Evolutionary conservation across 2,888 invertebrate genomes (phyloP).

Genomic region (Anthoptus insignis): DNA sequence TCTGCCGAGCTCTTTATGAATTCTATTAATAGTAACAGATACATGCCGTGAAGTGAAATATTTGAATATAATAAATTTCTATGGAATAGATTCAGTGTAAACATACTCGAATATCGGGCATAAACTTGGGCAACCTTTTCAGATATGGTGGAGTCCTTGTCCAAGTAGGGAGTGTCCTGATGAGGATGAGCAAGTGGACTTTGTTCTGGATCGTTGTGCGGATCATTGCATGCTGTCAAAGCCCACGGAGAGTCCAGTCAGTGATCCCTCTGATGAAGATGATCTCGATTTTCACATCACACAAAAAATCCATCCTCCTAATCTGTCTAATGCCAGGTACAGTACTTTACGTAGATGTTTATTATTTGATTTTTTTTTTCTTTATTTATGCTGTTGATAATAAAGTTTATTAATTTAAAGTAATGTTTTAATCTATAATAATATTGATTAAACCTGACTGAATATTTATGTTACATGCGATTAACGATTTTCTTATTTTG

Average conservation of each 20-base stretch:
- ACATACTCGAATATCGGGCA: no score
- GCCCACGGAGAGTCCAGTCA: conserved; percentile 71
- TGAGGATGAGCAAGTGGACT: conserved; percentile 90
- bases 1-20: no score
- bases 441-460: no score
- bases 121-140: conserved; percentile 38
- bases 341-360: neutral
- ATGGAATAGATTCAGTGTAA: no score
- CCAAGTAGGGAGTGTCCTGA: conserved; percentile 93
- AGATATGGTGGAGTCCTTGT: conserved; percentile 95
- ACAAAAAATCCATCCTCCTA: conserved; percentile 77
- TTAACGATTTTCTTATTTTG: no score
- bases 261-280: conserved; percentile 79
- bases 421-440: no score
- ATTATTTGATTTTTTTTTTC: neutral
- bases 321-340: conserved; percentile 73
- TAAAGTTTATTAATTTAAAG: no score
- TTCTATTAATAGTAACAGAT: no score
- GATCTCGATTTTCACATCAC: conserved; percentile 86
- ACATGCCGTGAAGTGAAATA: no score
- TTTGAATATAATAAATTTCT: no score
- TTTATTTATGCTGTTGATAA: no score
- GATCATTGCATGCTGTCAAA: conserved; percentile 90
- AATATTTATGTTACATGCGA: no score
- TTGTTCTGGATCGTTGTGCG: conserved; percentile 91